Evolutionary conservation across 2,888 invertebrate species (phyloP).

Genomic region (Melinaea marsaeus): DNA sequence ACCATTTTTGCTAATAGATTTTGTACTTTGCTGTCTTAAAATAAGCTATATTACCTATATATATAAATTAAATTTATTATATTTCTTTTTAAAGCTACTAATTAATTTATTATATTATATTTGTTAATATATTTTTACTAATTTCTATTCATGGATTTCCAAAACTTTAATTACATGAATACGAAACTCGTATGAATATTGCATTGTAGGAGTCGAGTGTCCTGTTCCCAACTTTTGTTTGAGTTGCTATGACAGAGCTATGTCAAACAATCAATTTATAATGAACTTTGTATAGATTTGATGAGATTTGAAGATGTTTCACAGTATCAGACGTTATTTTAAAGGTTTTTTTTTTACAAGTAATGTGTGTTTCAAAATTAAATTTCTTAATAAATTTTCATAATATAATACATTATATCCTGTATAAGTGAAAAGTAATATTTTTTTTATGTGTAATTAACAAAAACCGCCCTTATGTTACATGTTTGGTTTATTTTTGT

Average conservation of each 20-base stretch:
- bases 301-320: background rate
- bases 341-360: background rate
- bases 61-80: too few relatives aligned
- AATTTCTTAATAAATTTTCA: too few relatives aligned
- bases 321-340: background rate
- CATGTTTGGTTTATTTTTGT: too few relatives aligned
- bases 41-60: too few relatives aligned
- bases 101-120: too few relatives aligned
- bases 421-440: too few relatives aligned
- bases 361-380: too few relatives aligned
- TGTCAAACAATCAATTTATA: background rate
- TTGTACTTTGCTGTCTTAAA: too few relatives aligned
- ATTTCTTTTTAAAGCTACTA: background rate
- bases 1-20: too few relatives aligned
- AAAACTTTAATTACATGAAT: conserved; percentile 24
- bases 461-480: too few relatives aligned
- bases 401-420: too few relatives aligned
- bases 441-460: too few relatives aligned
- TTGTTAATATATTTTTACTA: background rate
- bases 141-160: conserved; percentile 13
- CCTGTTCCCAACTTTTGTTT: conserved; percentile 17
- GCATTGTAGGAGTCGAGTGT: conserved; percentile 21
- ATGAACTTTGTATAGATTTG: conserved; percentile 4
- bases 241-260: conserved; percentile 1
- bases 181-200: conserved; percentile 26